These are phyloP conservation scores for Clivina fossor DNA, from an alignment of 2,888 invertebrate genomes.

Conservation along the genomic window DNA sequence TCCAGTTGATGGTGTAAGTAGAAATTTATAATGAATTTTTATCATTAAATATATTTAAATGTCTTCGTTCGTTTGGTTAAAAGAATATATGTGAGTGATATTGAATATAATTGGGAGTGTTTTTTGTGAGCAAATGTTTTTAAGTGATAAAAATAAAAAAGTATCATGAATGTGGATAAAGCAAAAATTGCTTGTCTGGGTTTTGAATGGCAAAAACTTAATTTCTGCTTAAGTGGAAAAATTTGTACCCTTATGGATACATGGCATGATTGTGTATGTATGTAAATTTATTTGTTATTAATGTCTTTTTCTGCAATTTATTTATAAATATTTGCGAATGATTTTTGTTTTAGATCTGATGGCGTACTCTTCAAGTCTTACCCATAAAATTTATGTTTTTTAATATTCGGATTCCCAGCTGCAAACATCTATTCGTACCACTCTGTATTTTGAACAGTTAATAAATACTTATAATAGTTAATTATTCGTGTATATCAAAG, in stretches of 20 bases:
- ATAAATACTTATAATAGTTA: conserved; percentile 29
- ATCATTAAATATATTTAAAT: background rate
- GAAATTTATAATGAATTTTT: background rate
- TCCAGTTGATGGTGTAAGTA: conserved; percentile 61
- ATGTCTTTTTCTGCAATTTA: background rate
- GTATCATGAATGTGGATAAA: too few relatives aligned
- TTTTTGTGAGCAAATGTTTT: too few relatives aligned
- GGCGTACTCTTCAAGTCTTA: conserved; percentile 10
- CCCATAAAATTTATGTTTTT: conserved; percentile 17
- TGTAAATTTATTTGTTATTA: background rate
- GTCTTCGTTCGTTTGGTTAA: conserved; percentile 3
- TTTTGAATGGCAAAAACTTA: too few relatives aligned
- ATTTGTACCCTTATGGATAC: background rate
- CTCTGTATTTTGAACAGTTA: conserved; percentile 29
- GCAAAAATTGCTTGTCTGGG: too few relatives aligned
- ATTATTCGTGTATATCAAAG: conserved; percentile 27
- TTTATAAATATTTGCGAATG: background rate
- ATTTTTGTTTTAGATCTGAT: conserved; percentile 24
- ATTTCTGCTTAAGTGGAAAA: too few relatives aligned
- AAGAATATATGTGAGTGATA: too few relatives aligned
- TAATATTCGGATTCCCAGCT: conserved; percentile 19
- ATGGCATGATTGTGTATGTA: background rate
- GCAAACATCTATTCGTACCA: conserved; percentile 15
- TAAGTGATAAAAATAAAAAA: too few relatives aligned
- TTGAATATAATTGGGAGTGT: too few relatives aligned